Evolutionary conservation across 2,888 invertebrate species (phyloP).

Genomic region (Limnephilus rhombicus): DNA sequence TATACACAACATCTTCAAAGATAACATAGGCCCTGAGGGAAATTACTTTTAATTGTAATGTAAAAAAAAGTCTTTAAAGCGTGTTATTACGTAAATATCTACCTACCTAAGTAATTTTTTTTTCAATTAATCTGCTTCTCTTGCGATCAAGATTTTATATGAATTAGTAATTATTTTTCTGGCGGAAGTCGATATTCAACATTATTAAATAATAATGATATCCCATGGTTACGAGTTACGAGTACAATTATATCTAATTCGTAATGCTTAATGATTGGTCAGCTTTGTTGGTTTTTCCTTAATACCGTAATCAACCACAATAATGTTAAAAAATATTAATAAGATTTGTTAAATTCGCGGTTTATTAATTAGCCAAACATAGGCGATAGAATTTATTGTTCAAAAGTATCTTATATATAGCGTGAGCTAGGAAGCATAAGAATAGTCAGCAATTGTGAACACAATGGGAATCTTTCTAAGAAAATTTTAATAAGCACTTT

Average conservation of each 20-base stretch:
- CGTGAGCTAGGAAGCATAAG: background rate
- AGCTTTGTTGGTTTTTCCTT: conserved; percentile 22
- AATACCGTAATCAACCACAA: conserved; percentile 34
- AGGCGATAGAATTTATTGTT: background rate
- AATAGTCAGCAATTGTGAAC: background rate
- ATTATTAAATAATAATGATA: background rate
- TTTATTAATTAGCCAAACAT: conserved; percentile 20
- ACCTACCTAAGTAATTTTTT: background rate
- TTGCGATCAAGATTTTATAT: background rate
- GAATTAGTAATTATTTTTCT: background rate
- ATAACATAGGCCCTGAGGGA: too few relatives aligned
- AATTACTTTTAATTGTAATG: too few relatives aligned
- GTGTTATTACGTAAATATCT: too few relatives aligned
- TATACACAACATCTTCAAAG: too few relatives aligned
- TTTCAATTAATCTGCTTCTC: background rate
- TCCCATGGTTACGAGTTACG: conserved; percentile 27
- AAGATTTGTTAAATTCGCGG: conserved; percentile 33
- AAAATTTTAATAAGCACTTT: background rate
- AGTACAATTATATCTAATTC: background rate
- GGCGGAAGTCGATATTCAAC: background rate
- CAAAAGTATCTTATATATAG: background rate
- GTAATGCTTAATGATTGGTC: conserved; percentile 14
- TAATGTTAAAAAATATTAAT: background rate
- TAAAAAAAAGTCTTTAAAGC: too few relatives aligned
- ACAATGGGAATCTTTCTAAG: background rate